Evolutionary conservation across 2,888 invertebrate genomes (phyloP), one percentile per base, ranked within the genome.

Genomic region (Conops quadrifasciatus): DNA sequence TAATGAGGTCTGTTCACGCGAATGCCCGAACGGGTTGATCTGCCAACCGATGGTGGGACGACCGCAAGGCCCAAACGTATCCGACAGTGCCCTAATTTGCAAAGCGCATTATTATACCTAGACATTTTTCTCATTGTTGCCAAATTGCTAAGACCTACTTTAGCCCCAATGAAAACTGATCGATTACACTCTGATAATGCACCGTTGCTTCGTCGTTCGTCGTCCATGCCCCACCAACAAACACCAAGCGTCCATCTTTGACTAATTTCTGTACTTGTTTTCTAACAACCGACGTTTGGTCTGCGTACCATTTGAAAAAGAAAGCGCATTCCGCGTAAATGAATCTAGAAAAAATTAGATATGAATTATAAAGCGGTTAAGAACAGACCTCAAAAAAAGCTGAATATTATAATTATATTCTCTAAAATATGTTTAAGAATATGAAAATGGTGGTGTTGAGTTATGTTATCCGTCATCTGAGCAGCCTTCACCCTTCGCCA

Each of bases 261-360:
- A 96, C 92, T 43, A 95, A 86, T 9, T 86, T 86, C 71, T 88
- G 89, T 0, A 95, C 93, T 80, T 89, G 82, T 19, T 89, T 85
- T 75, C 89, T 88, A 0, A 88, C 85, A 0, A 82, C 83, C 0
- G 90, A 88, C 3, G 88, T 82, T 81, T 95, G 95, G 28, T 91
- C 89, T 11, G 88, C 86, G 93, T 93, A 95, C 95, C 94, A 94
- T 73, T 94, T 91, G 88, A 91, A 92, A 83, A 96, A 92, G 86
- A 92, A 96, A 0, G 94, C 93, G 0, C 94, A 92, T 81, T 96
- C 96, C 1, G 95, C 95, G 81, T 95, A 96, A 67, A 96, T 94
- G 81, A 97, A 96, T 78, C 93, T 93, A n/a, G n/a, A n/a, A n/a
- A n/a, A n/a, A n/a, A n/a, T n/a, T n/a, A n/a, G n/a, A n/a, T n/a